Evolutionary conservation across 2,888 invertebrate genomes (phyloP).

Genomic region (Erebia aethiops): DNA sequence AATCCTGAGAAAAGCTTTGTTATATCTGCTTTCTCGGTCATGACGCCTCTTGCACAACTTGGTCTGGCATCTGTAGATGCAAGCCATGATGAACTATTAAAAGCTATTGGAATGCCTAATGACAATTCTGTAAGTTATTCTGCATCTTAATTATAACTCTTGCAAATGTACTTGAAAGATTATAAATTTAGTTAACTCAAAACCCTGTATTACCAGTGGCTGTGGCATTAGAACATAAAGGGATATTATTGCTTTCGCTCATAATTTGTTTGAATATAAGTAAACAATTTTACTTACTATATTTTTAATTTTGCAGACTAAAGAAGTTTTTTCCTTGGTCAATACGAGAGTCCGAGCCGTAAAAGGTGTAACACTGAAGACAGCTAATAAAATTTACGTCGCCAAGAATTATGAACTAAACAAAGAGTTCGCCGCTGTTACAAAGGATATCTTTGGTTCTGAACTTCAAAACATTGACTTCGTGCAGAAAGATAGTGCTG

Average conservation of each 20-base stretch:
- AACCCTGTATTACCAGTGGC: no score
- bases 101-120: constrained; percentile 59
- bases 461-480: constrained; percentile 86
- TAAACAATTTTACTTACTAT: no score
- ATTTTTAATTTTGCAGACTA: constrained; percentile 52
- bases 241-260: no score
- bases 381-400: constrained; percentile 88
- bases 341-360: constrained; percentile 52
- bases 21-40: constrained; percentile 73
- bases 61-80: constrained; percentile 61
- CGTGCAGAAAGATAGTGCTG: constrained; percentile 61
- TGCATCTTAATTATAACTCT: neutral
- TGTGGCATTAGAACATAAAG: no score
- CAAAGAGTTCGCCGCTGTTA: constrained; percentile 77
- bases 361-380: constrained; percentile 79
- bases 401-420: constrained; percentile 75
- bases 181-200: no score
- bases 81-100: constrained; percentile 65
- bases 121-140: constrained; percentile 53
- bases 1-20: constrained; percentile 61
- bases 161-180: no score
- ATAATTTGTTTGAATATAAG: no score
- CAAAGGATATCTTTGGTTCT: constrained; percentile 84
- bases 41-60: constrained; percentile 66
- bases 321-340: constrained; percentile 53